A percentile compares a stretch with the other conserved stretches of the same genome.
phyloP scores from a whole-genome alignment of 2,113 vertebrate genomes.

The Gila orcuttii region DNA sequence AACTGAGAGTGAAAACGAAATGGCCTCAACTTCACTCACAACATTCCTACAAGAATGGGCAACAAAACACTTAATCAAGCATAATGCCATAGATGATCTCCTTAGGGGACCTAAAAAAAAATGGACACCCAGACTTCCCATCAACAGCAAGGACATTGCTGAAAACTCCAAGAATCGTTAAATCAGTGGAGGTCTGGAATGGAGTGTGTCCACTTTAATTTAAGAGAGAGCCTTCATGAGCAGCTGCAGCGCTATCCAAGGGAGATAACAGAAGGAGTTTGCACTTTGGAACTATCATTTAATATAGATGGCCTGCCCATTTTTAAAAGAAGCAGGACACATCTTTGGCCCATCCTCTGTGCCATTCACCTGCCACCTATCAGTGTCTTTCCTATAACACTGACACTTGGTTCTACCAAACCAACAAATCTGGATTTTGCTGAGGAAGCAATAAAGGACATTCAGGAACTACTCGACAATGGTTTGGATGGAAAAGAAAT shows the following conservation, averaged over 20 bases:
- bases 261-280: background rate
- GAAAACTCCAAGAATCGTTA: background rate
- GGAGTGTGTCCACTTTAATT: background rate
- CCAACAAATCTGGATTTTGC: background rate
- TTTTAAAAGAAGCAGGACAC: background rate
- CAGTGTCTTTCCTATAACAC: slow-evolving; percentile 2
- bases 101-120: background rate
- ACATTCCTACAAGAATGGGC: background rate
- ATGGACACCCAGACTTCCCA: background rate
- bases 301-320: background rate
- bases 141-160: background rate
- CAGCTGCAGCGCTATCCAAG: background rate
- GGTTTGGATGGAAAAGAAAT: background rate
- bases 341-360: slow-evolving; percentile 1
- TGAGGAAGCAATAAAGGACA: background rate
- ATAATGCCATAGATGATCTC: background rate
- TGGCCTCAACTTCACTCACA: background rate
- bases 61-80: background rate
- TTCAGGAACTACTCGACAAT: slow-evolving; percentile 1
- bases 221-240: background rate
- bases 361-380: background rate
- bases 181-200: background rate
- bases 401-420: slow-evolving; percentile 11
- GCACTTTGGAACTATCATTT: background rate
- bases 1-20: background rate